Evolutionary conservation across 1,140 invertebrate species (phyloP), one percentile per base, ranked within the genome.

Genomic region (Ditylenchus dipsaci): DNA sequence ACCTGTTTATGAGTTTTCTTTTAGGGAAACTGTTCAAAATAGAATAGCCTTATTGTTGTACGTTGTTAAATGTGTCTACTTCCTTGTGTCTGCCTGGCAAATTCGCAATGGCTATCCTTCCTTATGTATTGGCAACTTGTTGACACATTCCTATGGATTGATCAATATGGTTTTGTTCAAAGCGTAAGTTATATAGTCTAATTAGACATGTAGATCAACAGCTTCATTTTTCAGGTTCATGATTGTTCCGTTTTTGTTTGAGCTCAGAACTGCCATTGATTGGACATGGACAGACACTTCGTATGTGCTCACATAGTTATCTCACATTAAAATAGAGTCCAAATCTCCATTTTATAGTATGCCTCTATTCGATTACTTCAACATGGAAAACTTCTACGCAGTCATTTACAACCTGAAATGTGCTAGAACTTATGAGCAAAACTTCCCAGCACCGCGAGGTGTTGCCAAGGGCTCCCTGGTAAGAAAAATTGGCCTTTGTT

Each of bases 341-440:
- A 19, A 53, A 53, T 53, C 23, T 53, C 15, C 3, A 38, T 38
- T 38, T 53, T 53, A 17, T 5, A 53, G 49, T 0, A 94, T 98
- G 90, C 91, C 92, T 0, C 87, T 98, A 30, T 91, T 91, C 82
- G 93, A 96, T 84, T 99, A 95, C 93, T 88, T 98, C n/a, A 96
- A 97, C 85, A 94, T 98, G 91, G 95, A 99, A 57, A 81, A 82
- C 43, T 83, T 83, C 65, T 82, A 83, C 53, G 72, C 81, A 19
- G 74, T 67, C 15, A 82, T 82, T 56, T 82, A 83, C 68, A 78
- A 78, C 33, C 65, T 82, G 62, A 82, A 82, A 67, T 82, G 80
- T 62, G 79, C 79, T 29, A 67, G 80, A 30, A 72, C 61, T 26
- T 75, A 80, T 43, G 80, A 82, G 47, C 9, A 61, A 57, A 63